Evolutionary conservation across 1,140 invertebrate species (phyloP), one percentile per base, ranked within the genome.

Genomic region (Ceratitis capitata): DNA sequence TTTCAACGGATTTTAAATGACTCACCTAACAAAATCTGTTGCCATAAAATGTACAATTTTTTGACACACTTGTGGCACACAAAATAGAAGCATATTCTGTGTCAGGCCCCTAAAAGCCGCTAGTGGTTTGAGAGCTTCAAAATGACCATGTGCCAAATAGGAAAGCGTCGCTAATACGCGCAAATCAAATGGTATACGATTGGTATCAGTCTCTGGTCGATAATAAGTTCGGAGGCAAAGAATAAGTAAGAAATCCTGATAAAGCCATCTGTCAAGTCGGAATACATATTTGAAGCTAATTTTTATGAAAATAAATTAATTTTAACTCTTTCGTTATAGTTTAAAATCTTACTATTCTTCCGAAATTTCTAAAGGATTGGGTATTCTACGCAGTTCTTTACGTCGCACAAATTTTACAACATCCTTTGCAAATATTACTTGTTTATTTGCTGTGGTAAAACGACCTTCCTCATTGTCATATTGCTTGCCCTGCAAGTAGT

Each of bases 141-240:
- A 42, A 84, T 84, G 35, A 2, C 83, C 83, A n/a, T 84, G 35
- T 26, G 19, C n/a, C 10, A 84, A 84, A 29, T 61, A 84, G 2
- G 53, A 26, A 14, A 84, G 53, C 35, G 56, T 61, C 10, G 53
- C 56, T 14, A 84, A 39, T 26, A 84, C 83, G 45, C 83, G 35
- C 29, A 84, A 61, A 61, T 84, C 83, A 61, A 84, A 56, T 4
- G 83, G 42, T 9, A 84, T n/a, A 0, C 0, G n/a, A 58, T 61
- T 61, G 26, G 35, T 42, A 19, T 42, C 32, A 7, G 26, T 9
- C 6, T 84, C 83, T n/a, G 53, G 42, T 14, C 53, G 83, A 84
- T 84, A 84, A 61, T 45, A 84, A 1, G 83, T 84, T n/a, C 83
- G 83, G 23, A 56, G 83, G 64, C 58, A 61, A 26, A 84, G 53